phyloP scores from a whole-genome alignment of 1,140 invertebrate species.

The Tetragonula clypearis region DNA sequence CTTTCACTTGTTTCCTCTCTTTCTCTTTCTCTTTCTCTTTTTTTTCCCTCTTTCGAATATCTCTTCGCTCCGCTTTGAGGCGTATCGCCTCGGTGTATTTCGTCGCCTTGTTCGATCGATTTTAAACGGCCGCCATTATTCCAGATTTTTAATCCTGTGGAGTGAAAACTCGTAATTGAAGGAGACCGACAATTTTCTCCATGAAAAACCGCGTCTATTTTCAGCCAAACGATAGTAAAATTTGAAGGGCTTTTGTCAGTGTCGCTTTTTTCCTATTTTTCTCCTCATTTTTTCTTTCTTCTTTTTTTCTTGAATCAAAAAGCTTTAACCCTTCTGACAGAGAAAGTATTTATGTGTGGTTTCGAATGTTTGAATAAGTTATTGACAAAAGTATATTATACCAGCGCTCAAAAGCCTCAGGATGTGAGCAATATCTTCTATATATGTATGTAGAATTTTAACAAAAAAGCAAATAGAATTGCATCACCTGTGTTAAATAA shows the following conservation, averaged over 20 bases:
- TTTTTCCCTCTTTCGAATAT: background rate
- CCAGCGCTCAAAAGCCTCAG: no score
- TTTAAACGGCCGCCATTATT: conserved; percentile 19
- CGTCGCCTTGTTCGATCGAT: background rate
- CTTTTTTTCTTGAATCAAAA: no score
- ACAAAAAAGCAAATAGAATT: no score
- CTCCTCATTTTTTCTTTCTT: no score
- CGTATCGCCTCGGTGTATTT: background rate
- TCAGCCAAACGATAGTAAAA: background rate
- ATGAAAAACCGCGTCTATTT: background rate
- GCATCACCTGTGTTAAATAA: no score
- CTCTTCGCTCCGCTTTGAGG: background rate
- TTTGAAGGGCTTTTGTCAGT: background rate
- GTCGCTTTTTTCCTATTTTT: background rate
- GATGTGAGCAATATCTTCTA: no score
- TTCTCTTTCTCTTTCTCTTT: background rate
- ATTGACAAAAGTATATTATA: no score
- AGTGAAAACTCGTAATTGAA: conserved; percentile 10
- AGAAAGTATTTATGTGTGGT: no score
- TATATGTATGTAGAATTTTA: no score
- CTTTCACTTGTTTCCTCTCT: no score
- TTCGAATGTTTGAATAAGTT: no score
- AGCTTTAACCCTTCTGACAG: no score
- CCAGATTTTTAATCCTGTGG: background rate
- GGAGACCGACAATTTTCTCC: background rate